phyloP scores from a whole-genome alignment of 1,140 invertebrate species.

The Orussus abietinus region DNA sequence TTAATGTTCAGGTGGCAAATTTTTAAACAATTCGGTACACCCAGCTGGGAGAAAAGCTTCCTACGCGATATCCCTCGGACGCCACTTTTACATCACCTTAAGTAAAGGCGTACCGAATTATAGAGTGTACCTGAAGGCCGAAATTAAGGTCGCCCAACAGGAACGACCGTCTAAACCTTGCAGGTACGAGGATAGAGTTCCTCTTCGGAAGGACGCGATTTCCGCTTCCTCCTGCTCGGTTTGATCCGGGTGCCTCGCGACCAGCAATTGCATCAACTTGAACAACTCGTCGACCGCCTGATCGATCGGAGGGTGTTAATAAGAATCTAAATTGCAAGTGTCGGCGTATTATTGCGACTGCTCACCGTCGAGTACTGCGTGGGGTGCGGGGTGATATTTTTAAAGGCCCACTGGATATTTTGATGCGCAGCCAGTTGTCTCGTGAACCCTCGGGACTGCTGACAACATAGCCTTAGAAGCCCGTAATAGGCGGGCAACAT shows the following conservation, averaged over 20 bases:
- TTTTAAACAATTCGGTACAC: no score
- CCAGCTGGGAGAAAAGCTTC: no score
- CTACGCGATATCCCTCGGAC: background rate
- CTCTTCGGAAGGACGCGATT: slow-evolving; percentile 75
- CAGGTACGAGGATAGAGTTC: slow-evolving; percentile 79
- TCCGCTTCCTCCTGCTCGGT: slow-evolving; percentile 76
- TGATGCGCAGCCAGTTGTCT: slow-evolving; percentile 84
- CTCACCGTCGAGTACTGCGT: slow-evolving; percentile 81
- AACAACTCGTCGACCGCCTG: slow-evolving; percentile 88
- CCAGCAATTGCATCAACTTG: slow-evolving; percentile 81
- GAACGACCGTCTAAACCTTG: slow-evolving; percentile 77
- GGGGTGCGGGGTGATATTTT: slow-evolving; percentile 91
- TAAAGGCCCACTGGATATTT: slow-evolving; percentile 94
- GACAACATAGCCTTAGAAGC: slow-evolving; percentile 82
- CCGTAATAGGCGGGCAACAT: slow-evolving; percentile 96
- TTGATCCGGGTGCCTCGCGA: slow-evolving; percentile 69
- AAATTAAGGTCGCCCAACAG: slow-evolving; percentile 86
- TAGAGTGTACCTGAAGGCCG: slow-evolving; percentile 67
- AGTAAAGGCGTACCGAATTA: slow-evolving; percentile 26
- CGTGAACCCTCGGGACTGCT: slow-evolving; percentile 79
- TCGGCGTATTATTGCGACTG: slow-evolving; percentile 14
- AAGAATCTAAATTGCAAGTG: slow-evolving; percentile 4
- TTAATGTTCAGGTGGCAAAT: no score
- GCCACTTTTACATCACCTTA: no score
- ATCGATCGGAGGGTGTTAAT: slow-evolving; percentile 20